phyloP scores from a whole-genome alignment of 2,888 invertebrate species.

The Drosophila affinis region DNA sequence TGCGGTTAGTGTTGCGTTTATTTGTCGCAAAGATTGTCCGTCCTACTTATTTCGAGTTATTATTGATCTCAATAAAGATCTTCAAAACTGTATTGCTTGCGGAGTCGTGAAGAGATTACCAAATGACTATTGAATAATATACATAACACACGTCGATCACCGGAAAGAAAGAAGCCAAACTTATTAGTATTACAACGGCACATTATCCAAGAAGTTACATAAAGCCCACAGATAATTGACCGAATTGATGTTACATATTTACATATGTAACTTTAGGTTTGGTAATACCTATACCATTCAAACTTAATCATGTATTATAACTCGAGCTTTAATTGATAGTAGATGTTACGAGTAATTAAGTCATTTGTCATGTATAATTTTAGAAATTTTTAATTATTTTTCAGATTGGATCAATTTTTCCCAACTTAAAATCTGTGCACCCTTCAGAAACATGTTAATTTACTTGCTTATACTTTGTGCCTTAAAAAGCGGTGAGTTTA shows the following conservation, averaged over 20 bases:
- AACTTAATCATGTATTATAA: background rate
- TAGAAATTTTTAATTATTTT: background rate
- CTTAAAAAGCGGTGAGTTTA: conserved; percentile 35
- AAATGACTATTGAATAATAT: conserved; percentile 20
- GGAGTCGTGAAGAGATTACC: conserved; percentile 1
- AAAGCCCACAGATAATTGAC: conserved; percentile 31
- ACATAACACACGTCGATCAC: background rate
- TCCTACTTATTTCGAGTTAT: background rate
- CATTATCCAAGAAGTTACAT: conserved; percentile 14
- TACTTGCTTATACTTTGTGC: conserved; percentile 43
- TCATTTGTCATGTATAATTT: background rate
- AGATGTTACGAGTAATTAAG: too few relatives aligned
- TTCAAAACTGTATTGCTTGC: background rate
- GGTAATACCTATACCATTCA: background rate
- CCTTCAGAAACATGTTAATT: conserved; percentile 32
- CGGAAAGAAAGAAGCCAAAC: conserved; percentile 3
- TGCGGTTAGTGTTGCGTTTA: too few relatives aligned
- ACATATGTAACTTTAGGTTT: too few relatives aligned
- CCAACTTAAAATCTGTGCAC: conserved; percentile 29
- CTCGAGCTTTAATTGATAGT: background rate
- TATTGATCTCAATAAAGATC: background rate
- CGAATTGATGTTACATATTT: conserved; percentile 18
- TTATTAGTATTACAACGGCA: conserved; percentile 23
- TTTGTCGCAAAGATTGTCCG: background rate
- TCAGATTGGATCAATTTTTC: conserved; percentile 28